Evolutionary conservation across 1,140 invertebrate species (phyloP).

Genomic region (Bombus polaris): DNA sequence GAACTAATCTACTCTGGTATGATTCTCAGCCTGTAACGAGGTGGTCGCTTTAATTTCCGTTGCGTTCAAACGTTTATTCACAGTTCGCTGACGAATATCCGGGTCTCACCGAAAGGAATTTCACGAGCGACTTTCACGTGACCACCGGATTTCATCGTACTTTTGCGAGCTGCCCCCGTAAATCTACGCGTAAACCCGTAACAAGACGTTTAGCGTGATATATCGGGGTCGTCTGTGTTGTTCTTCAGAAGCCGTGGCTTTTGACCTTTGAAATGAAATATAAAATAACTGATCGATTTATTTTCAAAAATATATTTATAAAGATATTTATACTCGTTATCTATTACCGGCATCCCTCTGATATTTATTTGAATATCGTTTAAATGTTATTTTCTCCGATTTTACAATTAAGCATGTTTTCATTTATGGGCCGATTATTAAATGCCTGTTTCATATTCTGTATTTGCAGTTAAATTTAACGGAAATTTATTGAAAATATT

Average conservation of each 20-base stretch:
- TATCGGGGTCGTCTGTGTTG: not conserved
- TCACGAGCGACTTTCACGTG: not conserved
- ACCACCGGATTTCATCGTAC: not conserved
- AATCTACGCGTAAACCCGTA: not conserved
- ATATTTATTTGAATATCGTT: not conserved
- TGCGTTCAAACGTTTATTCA: not conserved
- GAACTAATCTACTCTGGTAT: not conserved
- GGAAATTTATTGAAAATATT: not conserved
- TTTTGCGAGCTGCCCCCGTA: not conserved
- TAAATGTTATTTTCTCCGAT: not conserved
- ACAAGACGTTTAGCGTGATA: not conserved
- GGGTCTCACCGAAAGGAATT: not conserved
- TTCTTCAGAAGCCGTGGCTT: not conserved
- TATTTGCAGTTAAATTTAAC: too few species aligned
- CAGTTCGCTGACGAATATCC: not conserved
- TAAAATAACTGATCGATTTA: not conserved
- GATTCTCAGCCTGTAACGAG: not conserved
- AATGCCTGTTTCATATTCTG: not conserved
- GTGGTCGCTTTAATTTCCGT: not conserved
- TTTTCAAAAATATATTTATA: not conserved
- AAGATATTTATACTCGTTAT: not conserved
- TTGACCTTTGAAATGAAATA: not conserved
- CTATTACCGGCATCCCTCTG: not conserved
- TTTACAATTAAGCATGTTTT: not conserved
- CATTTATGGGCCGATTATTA: not conserved